Base-by-base conservation (phyloP, 2,797 vertebrate genomes). In the Numenius phaeopus region DNA sequence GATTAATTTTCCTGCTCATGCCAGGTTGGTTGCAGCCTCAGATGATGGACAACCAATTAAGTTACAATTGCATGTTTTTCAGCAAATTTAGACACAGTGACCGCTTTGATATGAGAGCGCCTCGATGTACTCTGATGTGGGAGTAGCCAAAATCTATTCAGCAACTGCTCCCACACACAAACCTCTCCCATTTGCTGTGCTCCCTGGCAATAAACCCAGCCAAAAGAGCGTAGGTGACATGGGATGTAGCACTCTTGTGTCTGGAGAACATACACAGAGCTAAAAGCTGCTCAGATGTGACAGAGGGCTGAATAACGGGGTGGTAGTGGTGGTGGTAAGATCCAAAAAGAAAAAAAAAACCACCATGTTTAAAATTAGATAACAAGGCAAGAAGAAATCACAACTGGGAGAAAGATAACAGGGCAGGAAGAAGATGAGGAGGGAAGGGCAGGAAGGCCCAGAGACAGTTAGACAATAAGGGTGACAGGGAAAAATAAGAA, bases 231-330 rank as follows among this genome's bases (percentile, higher is more conserved):
- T 3, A 37, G 32, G 40, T 16, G 19, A 55, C 16, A 26, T 3
- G 6, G 16, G 24, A 49, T 8, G 23, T 10, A 65, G 29, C 42
- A 61, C 1, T 22, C 34, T 39, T 34, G 27, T 23, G 30, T 23
- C 40, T 49, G 40, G 30, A 80, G 47, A 92, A 57, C 7, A 47
- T 0, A 2, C 0, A 0, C 0, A 7, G n/a, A 71, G 23, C 14
- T 42, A 21, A 75, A 91, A 64, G 22, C 24, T 29, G 49, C 72
- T 65, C 42, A 71, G 61, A 42, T 5, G 23, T 29, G 32, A 14
- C 34, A 15, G 14, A n/a, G 42, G 1, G 3, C 30, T 83, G 55
- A 85, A 32, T 42, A 58, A 94, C 67, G 12, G 11, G 10, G 21
- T 40, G 14, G 4, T 22, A 32, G 9, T 65, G 27, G 10, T 58